These are phyloP conservation scores for Cyanoliseus patagonus DNA, from an alignment of 2,113 vertebrate genomes.

Conservation along the genomic window DNA sequence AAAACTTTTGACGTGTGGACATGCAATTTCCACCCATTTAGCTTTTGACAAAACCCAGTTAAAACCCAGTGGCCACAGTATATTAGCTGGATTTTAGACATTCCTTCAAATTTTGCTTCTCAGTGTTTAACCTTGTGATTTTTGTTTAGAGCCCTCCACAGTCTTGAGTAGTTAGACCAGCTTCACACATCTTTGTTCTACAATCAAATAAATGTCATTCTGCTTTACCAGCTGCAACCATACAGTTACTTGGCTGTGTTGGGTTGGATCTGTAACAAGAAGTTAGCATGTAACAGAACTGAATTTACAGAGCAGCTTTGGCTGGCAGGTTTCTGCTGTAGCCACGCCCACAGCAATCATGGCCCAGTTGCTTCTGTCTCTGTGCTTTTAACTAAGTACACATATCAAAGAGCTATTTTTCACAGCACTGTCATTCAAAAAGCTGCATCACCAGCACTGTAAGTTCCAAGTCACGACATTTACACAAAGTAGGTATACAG, in stretches of 20 bases:
- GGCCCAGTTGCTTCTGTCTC: background rate
- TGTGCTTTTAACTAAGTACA: background rate
- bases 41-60: background rate
- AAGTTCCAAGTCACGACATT: background rate
- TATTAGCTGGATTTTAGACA: background rate
- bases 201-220: slow-evolving; percentile 5
- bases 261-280: background rate
- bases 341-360: background rate
- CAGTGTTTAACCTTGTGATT: background rate
- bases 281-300: background rate
- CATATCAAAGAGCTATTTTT: background rate
- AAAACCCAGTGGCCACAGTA: background rate
- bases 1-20: background rate
- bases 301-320: background rate
- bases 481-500: background rate
- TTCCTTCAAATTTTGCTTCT: background rate
- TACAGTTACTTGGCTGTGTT: background rate
- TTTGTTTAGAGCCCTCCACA: background rate
- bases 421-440: background rate
- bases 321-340: background rate
- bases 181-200: background rate
- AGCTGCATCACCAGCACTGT: background rate
- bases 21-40: background rate
- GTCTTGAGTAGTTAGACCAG: background rate
- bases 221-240: slow-evolving; percentile 30